Conservation (phyloP, 1,140 invertebrate species). For the Polyergus mexicanus region DNA sequence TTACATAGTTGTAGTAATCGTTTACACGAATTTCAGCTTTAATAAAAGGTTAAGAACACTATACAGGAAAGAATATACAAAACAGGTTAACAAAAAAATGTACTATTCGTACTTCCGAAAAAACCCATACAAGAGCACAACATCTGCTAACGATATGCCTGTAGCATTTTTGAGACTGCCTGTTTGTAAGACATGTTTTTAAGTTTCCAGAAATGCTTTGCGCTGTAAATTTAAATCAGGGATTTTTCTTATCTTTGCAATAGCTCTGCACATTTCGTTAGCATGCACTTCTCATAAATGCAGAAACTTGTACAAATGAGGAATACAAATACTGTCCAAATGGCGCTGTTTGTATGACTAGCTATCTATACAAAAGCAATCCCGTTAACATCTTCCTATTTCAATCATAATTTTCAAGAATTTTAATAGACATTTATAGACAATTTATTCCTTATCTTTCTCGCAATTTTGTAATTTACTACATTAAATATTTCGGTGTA, state of each 20-base stretch:
- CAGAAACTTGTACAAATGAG: constrained; percentile 59
- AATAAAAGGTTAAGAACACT: constrained; percentile 3
- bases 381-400: constrained; percentile 1
- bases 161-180: constrained; percentile 42
- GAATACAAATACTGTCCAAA: constrained; percentile 42
- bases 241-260: constrained; percentile 42
- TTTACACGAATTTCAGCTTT: constrained; percentile 30
- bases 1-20: constrained; percentile 12
- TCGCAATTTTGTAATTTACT: not conserved
- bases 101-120: not conserved
- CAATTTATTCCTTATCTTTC: not conserved
- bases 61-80: constrained; percentile 1
- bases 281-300: constrained; percentile 63
- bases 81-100: constrained; percentile 2
- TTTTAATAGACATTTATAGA: not conserved
- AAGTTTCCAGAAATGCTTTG: constrained; percentile 51
- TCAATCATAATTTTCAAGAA: not conserved
- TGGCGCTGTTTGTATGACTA: constrained; percentile 25
- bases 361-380: constrained; percentile 31
- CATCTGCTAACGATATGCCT: constrained; percentile 47
- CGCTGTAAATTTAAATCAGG: constrained; percentile 34
- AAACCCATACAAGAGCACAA: constrained; percentile 12
- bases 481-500: not conserved
- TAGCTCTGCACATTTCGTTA: constrained; percentile 50
- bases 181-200: constrained; percentile 13